phyloP scores from a whole-genome alignment of 2,113 vertebrate genomes.

The Herpetotheres cachinnans region DNA sequence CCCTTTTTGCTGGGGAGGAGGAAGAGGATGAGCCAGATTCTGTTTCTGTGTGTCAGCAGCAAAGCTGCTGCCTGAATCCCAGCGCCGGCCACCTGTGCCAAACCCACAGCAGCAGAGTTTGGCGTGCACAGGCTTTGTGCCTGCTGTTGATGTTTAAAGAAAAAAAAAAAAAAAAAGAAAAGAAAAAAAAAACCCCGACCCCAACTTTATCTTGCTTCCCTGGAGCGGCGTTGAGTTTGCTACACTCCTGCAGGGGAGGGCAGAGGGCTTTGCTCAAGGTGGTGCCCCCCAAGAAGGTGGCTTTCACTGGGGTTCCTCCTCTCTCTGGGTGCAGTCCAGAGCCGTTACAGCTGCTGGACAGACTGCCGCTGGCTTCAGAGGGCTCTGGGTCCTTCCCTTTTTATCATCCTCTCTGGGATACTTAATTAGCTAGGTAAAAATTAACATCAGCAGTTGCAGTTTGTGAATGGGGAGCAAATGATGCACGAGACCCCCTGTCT shows the following conservation, averaged over 20 bases:
- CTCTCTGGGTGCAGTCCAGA: neutral
- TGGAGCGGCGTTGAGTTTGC: neutral
- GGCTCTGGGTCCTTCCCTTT: neutral
- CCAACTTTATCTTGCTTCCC: neutral
- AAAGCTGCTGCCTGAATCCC: neutral
- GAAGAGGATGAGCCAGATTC: neutral
- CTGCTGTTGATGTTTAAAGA: neutral
- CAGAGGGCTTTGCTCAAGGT: neutral
- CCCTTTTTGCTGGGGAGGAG: neutral
- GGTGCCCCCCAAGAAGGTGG: neutral
- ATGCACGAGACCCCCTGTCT: neutral
- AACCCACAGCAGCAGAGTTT: neutral
- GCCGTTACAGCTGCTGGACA: neutral
- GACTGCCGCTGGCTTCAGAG: neutral
- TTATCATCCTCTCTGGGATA: neutral
- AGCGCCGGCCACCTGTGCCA: neutral
- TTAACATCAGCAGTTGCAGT: neutral
- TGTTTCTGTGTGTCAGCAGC: constrained; percentile 2
- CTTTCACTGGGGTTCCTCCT: neutral
- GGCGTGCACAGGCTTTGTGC: neutral
- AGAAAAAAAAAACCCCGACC: no score
- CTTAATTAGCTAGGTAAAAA: neutral
- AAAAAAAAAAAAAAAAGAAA: neutral
- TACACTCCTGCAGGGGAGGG: neutral
- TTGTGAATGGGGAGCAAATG: neutral